Evolutionary conservation across 2,797 vertebrate genomes (phyloP).

Genomic region (Hirundo rustica): DNA sequence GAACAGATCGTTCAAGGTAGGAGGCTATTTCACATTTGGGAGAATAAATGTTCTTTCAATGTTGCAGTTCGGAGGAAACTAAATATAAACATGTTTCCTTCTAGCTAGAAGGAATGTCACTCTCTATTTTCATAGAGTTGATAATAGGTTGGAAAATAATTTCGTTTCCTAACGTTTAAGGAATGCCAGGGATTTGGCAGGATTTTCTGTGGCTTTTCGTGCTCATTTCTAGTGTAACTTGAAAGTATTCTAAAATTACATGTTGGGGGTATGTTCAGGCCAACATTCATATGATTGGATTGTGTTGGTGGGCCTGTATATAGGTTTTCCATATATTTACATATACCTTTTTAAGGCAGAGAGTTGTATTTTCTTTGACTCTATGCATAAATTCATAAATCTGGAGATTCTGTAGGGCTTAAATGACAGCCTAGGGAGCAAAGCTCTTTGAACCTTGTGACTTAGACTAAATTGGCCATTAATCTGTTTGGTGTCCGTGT

Average conservation of each 20-base stretch:
- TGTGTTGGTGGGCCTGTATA: rapidly evolving
- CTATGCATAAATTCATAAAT: neutral
- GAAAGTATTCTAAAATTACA: neutral
- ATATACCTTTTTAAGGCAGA: neutral
- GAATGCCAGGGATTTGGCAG: neutral
- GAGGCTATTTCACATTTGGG: neutral
- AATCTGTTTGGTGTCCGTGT: neutral
- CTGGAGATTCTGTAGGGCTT: rapidly evolving
- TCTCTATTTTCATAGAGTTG: neutral
- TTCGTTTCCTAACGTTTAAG: neutral
- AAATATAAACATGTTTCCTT: neutral
- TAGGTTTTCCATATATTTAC: neutral
- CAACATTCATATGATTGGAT: neutral
- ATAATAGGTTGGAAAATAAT: neutral
- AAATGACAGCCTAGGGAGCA: neutral
- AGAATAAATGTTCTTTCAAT: neutral
- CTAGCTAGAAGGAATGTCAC: neutral
- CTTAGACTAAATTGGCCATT: neutral
- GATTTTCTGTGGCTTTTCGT: neutral
- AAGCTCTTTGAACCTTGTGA: neutral
- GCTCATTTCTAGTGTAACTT: neutral
- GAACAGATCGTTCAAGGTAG: constrained; percentile 16
- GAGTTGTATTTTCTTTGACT: neutral
- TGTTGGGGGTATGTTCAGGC: neutral
- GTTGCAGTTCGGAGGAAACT: neutral